Evolutionary conservation across 2,113 vertebrate genomes (phyloP).

Genomic region (Oncorhynchus kisutch): DNA sequence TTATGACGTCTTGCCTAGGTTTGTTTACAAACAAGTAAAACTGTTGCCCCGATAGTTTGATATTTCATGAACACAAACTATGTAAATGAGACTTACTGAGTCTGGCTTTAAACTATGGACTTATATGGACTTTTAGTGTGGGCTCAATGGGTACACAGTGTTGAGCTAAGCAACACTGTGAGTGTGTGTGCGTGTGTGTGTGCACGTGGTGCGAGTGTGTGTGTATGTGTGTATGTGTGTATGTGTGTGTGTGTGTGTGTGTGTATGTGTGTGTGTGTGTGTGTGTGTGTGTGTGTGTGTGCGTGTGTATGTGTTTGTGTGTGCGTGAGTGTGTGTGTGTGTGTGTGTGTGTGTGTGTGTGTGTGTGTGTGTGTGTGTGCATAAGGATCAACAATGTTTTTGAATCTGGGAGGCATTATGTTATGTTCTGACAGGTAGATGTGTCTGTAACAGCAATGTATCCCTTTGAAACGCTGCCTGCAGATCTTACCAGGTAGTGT

Average conservation of each 20-base stretch:
- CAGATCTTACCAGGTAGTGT: constrained; percentile 89
- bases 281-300: too few relatives aligned
- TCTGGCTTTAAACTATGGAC: constrained; percentile 4
- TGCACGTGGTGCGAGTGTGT: too few relatives aligned
- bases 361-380: too few relatives aligned
- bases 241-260: too few relatives aligned
- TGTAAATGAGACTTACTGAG: too few relatives aligned
- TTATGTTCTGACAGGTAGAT: constrained; percentile 17
- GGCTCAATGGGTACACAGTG: constrained; percentile 3
- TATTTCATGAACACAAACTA: not conserved
- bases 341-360: too few relatives aligned
- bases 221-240: too few relatives aligned
- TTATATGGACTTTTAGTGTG: constrained; percentile 21
- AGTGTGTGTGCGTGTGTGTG: too few relatives aligned
- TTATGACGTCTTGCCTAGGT: not conserved
- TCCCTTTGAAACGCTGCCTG: not conserved
- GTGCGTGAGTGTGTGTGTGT: too few relatives aligned
- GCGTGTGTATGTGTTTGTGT: too few relatives aligned
- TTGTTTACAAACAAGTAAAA: not conserved
- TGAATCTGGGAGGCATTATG: constrained; percentile 36
- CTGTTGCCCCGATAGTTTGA: not conserved
- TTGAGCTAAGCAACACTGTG: not conserved
- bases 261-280: too few relatives aligned
- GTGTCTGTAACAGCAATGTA: not conserved
- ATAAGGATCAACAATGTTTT: not conserved